A percentile compares a stretch with the other conserved stretches of the same genome.
phyloP scores from a whole-genome alignment of 2,113 vertebrate species.

The Ceyx margarethae region DNA sequence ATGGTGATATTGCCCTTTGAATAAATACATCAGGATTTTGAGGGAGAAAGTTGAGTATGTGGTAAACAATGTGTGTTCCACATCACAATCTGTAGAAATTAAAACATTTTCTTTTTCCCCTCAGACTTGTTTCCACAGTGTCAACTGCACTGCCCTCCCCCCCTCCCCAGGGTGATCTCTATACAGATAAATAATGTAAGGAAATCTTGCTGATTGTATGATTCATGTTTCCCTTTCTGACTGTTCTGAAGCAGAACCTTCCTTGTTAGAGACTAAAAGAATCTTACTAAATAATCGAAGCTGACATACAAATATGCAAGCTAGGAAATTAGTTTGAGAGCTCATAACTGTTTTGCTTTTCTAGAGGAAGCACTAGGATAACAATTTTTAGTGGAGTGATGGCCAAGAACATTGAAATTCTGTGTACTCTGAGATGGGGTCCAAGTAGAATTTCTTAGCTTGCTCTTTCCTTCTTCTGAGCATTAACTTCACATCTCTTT shows the following conservation, averaged over 20 bases:
- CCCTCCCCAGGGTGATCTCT: neutral
- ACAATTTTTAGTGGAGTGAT: neutral
- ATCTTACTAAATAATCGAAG: neutral
- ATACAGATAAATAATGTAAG: neutral
- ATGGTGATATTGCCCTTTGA: neutral
- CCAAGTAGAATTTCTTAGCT: neutral
- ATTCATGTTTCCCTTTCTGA: neutral
- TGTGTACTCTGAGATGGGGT: neutral
- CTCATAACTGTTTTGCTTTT: neutral
- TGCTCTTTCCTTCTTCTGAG: neutral
- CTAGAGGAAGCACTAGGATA: neutral
- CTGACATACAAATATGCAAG: neutral
- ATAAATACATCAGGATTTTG: neutral
- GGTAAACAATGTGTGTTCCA: neutral
- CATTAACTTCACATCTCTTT: neutral
- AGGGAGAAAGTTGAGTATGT: neutral
- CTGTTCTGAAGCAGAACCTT: neutral
- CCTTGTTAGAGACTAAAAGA: neutral
- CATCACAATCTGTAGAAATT: neutral
- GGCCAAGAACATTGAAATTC: neutral
- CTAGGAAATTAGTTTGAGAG: neutral
- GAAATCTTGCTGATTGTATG: neutral
- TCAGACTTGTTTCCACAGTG: neutral
- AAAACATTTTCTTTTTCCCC: neutral
- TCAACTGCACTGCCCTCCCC: neutral